Evolutionary conservation across 2,797 vertebrate genomes (phyloP), one percentile per base, ranked within the genome.

Genomic region (Acomys russatus): DNA sequence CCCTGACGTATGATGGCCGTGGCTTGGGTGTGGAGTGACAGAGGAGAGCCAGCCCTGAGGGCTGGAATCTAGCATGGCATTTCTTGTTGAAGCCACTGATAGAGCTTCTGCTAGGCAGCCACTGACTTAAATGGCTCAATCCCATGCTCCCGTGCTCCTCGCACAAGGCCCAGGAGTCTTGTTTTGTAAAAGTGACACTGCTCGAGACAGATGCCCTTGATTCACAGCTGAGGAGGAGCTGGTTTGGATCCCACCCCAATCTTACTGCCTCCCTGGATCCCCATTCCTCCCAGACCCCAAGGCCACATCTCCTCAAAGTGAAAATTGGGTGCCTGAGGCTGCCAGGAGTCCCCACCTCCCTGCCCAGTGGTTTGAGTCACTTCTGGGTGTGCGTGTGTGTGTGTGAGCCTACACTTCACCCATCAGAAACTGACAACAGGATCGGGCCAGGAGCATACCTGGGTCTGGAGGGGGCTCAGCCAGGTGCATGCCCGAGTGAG

Each of bases 261-360:
- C 76, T 63, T 80, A 35, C 49, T 22, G 6, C 68, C 78, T 95
- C 61, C 10, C 9, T n/a, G 73, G 8, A 11, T 35, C 56, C 56
- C 64, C 11, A 12, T 89, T 68, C 35, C 61, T 4, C 76, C 28
- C 6, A 1, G 86, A 78, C 80, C 54, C 87, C 38, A 86, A 92
- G 35, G 68, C 68, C 82, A n/a, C 6, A 61, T n/a, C 49, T 94
- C 63, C 33, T 87, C 51, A 22, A 56, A 35, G 88, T 2, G 38
- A 94, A 44, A 25, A 90, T 17, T 86, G 66, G n/a, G 84, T 66
- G 94, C 59, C 56, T 22, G 33, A 93, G 87, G 51, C 77, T 90
- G 6, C 79, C 44, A 35, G 61, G 78, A 85, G 35, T 70, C 71
- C n/a, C 51, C 38, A 35, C 33, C 51, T 28, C 74, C 79, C 80